phyloP scores from a whole-genome alignment of 1,140 invertebrate genomes.

The Drosophila orena region DNA sequence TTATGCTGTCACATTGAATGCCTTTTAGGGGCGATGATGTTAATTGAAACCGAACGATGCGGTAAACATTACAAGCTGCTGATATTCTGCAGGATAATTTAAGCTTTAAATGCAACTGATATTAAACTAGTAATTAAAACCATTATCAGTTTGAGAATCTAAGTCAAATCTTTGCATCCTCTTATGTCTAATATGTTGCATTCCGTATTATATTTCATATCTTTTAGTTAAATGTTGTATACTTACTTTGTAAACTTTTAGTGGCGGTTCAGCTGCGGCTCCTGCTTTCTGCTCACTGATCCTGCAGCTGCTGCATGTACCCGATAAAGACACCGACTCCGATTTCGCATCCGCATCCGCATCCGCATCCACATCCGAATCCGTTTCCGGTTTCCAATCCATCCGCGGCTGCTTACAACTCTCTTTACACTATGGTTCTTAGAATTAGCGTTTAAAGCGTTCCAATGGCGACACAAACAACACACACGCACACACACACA shows the following conservation, averaged over 20 bases:
- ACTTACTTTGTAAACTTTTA: constrained; percentile 81
- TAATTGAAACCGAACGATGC: constrained; percentile 65
- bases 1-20: constrained; percentile 82
- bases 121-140: no score
- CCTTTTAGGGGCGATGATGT: constrained; percentile 64
- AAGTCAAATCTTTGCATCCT: no score
- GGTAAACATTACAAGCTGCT: background rate
- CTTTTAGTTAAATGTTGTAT: background rate
- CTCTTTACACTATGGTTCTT: constrained; percentile 73
- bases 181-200: no score
- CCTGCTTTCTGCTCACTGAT: constrained; percentile 24
- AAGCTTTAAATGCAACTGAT: background rate
- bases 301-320: constrained; percentile 17
- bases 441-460: constrained; percentile 67
- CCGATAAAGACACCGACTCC: constrained; percentile 2
- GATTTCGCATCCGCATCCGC: no score
- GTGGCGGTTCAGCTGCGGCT: constrained; percentile 66
- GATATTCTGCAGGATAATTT: background rate
- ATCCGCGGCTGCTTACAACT: constrained; percentile 32
- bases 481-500: constrained; percentile 14
- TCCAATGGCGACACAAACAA: constrained; percentile 56
- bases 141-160: no score
- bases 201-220: no score
- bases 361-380: constrained; percentile 1
- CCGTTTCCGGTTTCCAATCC: constrained; percentile 19